These are phyloP conservation scores for Trididemnum nubilum DNA, from an alignment of 23 tunicate species.

Conservation along the genomic window DNA sequence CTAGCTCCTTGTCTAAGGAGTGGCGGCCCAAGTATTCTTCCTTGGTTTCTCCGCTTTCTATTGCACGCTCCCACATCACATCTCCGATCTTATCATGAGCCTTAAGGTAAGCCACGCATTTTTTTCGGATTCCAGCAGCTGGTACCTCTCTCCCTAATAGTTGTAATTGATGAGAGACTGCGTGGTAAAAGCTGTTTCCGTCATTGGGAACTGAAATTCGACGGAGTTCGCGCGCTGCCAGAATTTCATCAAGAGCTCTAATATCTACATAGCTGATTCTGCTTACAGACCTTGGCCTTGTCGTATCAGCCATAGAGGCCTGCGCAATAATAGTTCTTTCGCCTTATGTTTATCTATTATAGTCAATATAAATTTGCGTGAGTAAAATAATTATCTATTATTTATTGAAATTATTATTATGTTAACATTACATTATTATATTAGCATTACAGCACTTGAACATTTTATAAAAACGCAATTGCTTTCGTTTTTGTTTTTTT, in stretches of 20 bases:
- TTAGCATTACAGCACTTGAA: too few relatives aligned
- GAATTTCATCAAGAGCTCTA: background rate
- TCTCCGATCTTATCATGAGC: slow-evolving; percentile 36
- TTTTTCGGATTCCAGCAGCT: slow-evolving; percentile 17
- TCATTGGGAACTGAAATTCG: slow-evolving; percentile 29
- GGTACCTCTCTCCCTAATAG: background rate
- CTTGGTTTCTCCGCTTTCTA: slow-evolving; percentile 35
- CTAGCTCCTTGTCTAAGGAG: slow-evolving; percentile 26
- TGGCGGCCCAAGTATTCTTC: slow-evolving; percentile 46
- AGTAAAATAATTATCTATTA: too few relatives aligned
- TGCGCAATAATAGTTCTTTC: too few relatives aligned
- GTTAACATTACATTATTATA: too few relatives aligned
- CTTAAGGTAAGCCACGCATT: slow-evolving; percentile 36
- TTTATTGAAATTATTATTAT: too few relatives aligned
- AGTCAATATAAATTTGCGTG: too few relatives aligned
- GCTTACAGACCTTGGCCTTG: slow-evolving; percentile 6
- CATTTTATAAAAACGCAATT: too few relatives aligned
- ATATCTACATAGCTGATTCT: slow-evolving; percentile 12
- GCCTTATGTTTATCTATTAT: too few relatives aligned
- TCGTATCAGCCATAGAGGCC: background rate
- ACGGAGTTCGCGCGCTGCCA: background rate
- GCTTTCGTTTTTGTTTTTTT: too few relatives aligned
- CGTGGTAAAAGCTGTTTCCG: slow-evolving; percentile 77
- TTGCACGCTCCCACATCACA: slow-evolving; percentile 19
- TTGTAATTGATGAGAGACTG: slow-evolving; percentile 56